These are phyloP conservation scores for Ypsolopha sequella DNA, from an alignment of 2,888 invertebrate species.

Conservation along the genomic window DNA sequence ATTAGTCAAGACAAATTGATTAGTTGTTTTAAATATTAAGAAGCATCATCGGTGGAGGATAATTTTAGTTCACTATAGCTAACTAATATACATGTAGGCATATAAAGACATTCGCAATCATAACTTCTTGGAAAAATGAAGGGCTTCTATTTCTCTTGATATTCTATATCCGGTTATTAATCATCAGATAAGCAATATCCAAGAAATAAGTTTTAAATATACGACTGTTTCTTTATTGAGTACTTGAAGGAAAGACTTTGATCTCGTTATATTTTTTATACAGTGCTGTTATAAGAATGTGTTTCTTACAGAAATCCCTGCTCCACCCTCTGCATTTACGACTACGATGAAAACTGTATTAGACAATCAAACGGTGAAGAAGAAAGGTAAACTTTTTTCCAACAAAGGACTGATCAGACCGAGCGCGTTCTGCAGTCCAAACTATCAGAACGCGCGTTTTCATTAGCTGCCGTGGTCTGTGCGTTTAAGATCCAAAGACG, in stretches of 20 bases:
- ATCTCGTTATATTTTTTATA: neutral
- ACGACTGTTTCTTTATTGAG: neutral
- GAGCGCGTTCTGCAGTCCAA: too few species aligned
- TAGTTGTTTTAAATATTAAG: too few species aligned
- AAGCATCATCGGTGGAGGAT: too few species aligned
- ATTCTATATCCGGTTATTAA: neutral
- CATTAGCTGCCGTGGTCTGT: too few species aligned
- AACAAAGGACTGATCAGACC: too few species aligned
- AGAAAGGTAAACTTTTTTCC: slow-evolving; percentile 60
- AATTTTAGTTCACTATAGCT: too few species aligned
- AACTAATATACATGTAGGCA: too few species aligned
- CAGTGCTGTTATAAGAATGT: neutral
- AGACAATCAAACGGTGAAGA: slow-evolving; percentile 58
- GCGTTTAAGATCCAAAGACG: too few species aligned
- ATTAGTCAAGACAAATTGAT: too few species aligned
- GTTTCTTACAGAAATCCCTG: slow-evolving; percentile 84
- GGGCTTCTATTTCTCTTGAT: neutral
- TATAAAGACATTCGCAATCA: too few species aligned
- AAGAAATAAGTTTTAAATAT: neutral
- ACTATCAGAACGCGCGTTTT: too few species aligned
- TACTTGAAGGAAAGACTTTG: neutral
- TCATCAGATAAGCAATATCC: neutral
- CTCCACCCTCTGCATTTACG: slow-evolving; percentile 82
- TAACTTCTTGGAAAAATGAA: neutral
- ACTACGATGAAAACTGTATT: slow-evolving; percentile 59